Evolutionary conservation across 2,888 invertebrate species (phyloP).

Genomic region (Rutpela maculata): DNA sequence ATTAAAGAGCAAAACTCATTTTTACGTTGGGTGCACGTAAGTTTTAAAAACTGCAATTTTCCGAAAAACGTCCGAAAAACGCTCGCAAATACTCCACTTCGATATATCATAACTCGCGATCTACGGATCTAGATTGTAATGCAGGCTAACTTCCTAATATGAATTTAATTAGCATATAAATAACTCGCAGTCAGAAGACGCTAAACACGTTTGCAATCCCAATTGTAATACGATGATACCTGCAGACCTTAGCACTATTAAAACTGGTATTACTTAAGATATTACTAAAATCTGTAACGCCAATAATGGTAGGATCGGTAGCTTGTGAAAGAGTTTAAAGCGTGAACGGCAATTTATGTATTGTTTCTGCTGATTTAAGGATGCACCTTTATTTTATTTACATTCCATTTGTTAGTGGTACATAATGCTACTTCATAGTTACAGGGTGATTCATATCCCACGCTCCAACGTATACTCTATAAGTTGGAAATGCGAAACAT

Average conservation of each 20-base stretch:
- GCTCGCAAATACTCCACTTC: too few relatives aligned
- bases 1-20: too few relatives aligned
- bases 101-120: too few relatives aligned
- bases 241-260: conserved; percentile 38
- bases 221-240: conserved; percentile 14
- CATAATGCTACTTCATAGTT: too few relatives aligned
- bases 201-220: background rate
- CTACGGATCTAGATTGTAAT: too few relatives aligned
- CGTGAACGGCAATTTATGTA: background rate
- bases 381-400: background rate
- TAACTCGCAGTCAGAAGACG: conserved; percentile 6
- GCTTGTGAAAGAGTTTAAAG: background rate
- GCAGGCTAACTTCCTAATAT: conserved; percentile 11
- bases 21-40: too few relatives aligned
- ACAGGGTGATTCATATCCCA: too few relatives aligned
- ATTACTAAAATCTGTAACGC: conserved; percentile 30
- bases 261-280: conserved; percentile 31
- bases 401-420: too few relatives aligned
- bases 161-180: conserved; percentile 22
- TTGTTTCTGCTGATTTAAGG: background rate
- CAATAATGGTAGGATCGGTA: conserved; percentile 16
- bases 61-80: too few relatives aligned
- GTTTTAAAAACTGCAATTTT: too few relatives aligned
- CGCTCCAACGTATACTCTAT: too few relatives aligned
- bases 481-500: too few relatives aligned